Evolutionary conservation across 2,797 vertebrate species (phyloP).

Genomic region (Galago senegalensis): DNA sequence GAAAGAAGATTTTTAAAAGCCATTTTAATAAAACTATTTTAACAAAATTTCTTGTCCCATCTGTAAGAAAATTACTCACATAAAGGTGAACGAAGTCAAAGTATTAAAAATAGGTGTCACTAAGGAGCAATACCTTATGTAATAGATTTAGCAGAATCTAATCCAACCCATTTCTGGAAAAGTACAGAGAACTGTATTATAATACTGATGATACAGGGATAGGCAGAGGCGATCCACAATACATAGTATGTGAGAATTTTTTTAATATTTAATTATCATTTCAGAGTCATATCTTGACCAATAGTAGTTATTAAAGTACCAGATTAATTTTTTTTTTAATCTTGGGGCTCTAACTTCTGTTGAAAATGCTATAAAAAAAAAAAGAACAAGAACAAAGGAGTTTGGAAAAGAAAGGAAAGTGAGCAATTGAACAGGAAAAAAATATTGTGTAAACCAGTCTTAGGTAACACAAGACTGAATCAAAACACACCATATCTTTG

Average conservation of each 20-base stretch:
- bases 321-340: not conserved
- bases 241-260: not conserved
- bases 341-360: not conserved
- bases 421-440: not conserved
- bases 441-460: not conserved
- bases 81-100: not conserved
- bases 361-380: not conserved
- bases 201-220: not conserved
- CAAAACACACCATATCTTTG: not conserved
- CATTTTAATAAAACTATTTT: not conserved
- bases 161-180: not conserved
- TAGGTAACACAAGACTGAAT: slow-evolving; percentile 17
- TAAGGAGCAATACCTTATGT: not conserved
- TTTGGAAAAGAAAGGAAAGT: not conserved
- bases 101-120: not conserved
- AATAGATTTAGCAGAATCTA: slow-evolving; percentile 40
- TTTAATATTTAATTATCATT: slow-evolving; percentile 1
- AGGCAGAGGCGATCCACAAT: not conserved
- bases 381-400: not conserved
- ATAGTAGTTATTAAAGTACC: slow-evolving; percentile 11
- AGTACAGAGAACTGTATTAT: not conserved
- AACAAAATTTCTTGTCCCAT: not conserved
- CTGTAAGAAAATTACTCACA: not conserved
- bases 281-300: slow-evolving; percentile 1
- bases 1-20: not conserved